These are phyloP conservation scores for Falco novaeseelandiae DNA, from an alignment of 2,797 vertebrate species.

Conservation along the genomic window DNA sequence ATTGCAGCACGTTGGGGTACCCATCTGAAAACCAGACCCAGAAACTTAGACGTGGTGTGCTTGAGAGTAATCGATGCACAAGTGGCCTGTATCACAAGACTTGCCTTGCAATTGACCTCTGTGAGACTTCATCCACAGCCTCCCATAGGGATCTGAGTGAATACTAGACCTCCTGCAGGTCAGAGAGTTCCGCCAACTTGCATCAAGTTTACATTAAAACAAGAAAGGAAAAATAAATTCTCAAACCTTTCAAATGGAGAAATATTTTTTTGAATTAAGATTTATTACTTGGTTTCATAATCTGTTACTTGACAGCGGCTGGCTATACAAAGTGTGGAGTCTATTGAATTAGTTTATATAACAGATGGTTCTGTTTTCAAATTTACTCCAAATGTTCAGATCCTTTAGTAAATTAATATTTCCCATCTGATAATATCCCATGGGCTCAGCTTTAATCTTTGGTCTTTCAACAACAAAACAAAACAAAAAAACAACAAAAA, in stretches of 20 bases:
- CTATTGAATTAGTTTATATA: slow-evolving; percentile 74
- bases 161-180: neutral
- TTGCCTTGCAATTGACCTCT: slow-evolving; percentile 22
- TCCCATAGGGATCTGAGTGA: neutral
- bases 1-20: neutral
- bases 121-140: neutral
- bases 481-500: neutral
- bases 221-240: slow-evolving; percentile 52
- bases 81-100: neutral
- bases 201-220: slow-evolving; percentile 68
- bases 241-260: slow-evolving; percentile 44
- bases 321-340: slow-evolving; percentile 68
- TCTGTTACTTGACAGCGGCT: slow-evolving; percentile 72
- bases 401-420: slow-evolving; percentile 75
- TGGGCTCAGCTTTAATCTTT: slow-evolving; percentile 62
- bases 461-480: slow-evolving; percentile 9
- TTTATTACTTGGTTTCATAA: slow-evolving; percentile 75
- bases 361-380: slow-evolving; percentile 81
- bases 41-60: neutral
- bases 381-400: slow-evolving; percentile 78
- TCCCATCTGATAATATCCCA: slow-evolving; percentile 72
- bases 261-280: slow-evolving; percentile 60
- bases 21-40: neutral
- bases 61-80: neutral
- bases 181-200: slow-evolving; percentile 39